Evolutionary conservation across 2,888 invertebrate species (phyloP).

Genomic region (Cheilosia variabilis): DNA sequence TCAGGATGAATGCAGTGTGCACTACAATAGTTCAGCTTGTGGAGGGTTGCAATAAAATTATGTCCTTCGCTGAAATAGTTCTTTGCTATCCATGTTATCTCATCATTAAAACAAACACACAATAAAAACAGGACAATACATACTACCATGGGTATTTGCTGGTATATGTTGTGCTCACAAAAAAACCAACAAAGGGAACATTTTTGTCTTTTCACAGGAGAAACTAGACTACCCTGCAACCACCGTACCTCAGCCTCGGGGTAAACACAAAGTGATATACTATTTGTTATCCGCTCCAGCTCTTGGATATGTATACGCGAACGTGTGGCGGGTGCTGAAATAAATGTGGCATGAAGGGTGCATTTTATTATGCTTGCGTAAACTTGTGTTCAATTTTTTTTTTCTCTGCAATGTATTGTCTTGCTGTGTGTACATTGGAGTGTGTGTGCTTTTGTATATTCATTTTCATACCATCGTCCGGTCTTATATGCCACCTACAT

Average conservation of each 20-base stretch:
- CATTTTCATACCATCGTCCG: slow-evolving; percentile 32
- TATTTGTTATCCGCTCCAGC: slow-evolving; percentile 58
- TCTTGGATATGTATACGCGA: neutral
- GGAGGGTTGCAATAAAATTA: slow-evolving; percentile 54
- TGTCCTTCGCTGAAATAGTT: slow-evolving; percentile 54
- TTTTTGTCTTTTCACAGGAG: neutral
- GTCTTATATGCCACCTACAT: slow-evolving; percentile 29
- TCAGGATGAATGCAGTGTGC: slow-evolving; percentile 38
- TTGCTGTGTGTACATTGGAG: slow-evolving; percentile 24
- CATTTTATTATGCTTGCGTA: slow-evolving; percentile 55
- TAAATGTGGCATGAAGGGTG: slow-evolving; percentile 66
- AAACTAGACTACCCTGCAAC: neutral
- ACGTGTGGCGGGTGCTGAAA: slow-evolving; percentile 34
- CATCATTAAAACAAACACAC: slow-evolving; percentile 63
- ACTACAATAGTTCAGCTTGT: slow-evolving; percentile 30
- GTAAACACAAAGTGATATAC: slow-evolving; percentile 56
- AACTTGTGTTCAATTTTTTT: neutral
- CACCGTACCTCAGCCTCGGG: slow-evolving; percentile 5
- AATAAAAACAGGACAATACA: slow-evolving; percentile 28
- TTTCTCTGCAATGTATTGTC: neutral
- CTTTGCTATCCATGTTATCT: slow-evolving; percentile 67
- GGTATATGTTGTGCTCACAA: neutral
- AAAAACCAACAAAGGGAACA: neutral
- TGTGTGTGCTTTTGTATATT: slow-evolving; percentile 20
- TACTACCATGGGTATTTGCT: neutral